A percentile compares a stretch with the other conserved stretches of the same genome.
Conservation (phyloP, 2,888 invertebrate species). For the Daptonema setosum region DNA sequence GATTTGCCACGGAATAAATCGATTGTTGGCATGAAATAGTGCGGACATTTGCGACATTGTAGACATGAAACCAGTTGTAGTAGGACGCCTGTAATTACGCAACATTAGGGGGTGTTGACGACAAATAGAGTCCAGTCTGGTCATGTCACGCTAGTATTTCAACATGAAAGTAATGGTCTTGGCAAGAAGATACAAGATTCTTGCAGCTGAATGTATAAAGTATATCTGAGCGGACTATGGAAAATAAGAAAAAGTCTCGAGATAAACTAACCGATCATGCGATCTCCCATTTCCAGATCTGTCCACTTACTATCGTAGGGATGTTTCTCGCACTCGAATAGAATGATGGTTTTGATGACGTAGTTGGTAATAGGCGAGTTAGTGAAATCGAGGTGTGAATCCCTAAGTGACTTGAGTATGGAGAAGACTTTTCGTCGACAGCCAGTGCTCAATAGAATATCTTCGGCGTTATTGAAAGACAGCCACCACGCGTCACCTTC, state of each 20-base stretch:
- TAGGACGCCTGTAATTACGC: slow-evolving; percentile 72
- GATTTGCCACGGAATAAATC: slow-evolving; percentile 81
- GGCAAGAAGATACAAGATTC: too few species aligned
- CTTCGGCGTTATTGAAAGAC: slow-evolving; percentile 71
- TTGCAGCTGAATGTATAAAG: too few species aligned
- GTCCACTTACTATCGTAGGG: slow-evolving; percentile 81
- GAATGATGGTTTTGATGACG: slow-evolving; percentile 53
- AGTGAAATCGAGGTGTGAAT: slow-evolving; percentile 63
- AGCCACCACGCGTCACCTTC: slow-evolving; percentile 89
- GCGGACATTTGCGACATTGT: slow-evolving; percentile 76
- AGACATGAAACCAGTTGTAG: slow-evolving; percentile 84
- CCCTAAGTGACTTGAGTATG: slow-evolving; percentile 65
- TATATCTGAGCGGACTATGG: too few species aligned
- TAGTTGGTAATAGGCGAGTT: slow-evolving; percentile 69
- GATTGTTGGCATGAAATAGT: slow-evolving; percentile 75
- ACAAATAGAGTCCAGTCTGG: too few species aligned
- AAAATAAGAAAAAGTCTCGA: too few species aligned
- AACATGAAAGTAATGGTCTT: too few species aligned
- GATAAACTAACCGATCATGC: slow-evolving; percentile 20
- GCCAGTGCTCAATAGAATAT: slow-evolving; percentile 54
- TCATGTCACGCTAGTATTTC: too few species aligned
- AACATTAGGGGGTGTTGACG: too few species aligned
- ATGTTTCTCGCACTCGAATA: slow-evolving; percentile 90
- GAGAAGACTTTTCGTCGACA: slow-evolving; percentile 65
- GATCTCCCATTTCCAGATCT: slow-evolving; percentile 63